These are phyloP conservation scores for Coelogynopora nodosa DNA, from an alignment of 2,888 invertebrate species.

Conservation along the genomic window DNA sequence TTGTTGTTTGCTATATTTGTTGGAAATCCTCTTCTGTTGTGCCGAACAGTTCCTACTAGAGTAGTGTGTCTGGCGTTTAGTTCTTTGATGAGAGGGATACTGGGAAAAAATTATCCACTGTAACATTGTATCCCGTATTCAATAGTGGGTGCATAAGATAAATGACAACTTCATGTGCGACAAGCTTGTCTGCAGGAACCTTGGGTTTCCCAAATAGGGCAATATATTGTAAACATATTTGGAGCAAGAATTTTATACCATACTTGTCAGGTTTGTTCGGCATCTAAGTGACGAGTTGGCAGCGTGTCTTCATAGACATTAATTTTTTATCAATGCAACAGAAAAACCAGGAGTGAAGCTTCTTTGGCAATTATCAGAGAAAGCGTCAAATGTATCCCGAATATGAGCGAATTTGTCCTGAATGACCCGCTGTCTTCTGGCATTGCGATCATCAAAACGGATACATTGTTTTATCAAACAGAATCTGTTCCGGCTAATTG, in stretches of 20 bases:
- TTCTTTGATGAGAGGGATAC: constrained; percentile 15
- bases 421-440: too few species aligned
- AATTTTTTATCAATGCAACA: constrained; percentile 25
- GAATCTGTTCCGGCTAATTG: too few species aligned
- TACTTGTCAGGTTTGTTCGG: constrained; percentile 32
- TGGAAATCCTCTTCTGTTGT: not conserved
- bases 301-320: constrained; percentile 6
- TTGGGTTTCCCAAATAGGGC: constrained; percentile 29
- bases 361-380: not conserved
- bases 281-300: constrained; percentile 20
- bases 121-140: not conserved
- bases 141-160: not conserved
- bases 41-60: constrained; percentile 13
- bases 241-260: constrained; percentile 33
- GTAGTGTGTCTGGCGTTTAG: constrained; percentile 7
- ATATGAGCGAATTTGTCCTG: not conserved
- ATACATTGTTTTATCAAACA: too few species aligned
- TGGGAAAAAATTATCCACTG: constrained; percentile 18
- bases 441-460: too few species aligned
- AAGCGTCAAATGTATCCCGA: not conserved
- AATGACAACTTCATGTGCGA: constrained; percentile 25
- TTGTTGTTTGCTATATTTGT: constrained; percentile 2
- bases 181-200: constrained; percentile 12
- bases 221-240: constrained; percentile 36
- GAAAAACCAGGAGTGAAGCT: constrained; percentile 7